phyloP scores from a whole-genome alignment of 2,113 vertebrate genomes.

The Passer montanus region DNA sequence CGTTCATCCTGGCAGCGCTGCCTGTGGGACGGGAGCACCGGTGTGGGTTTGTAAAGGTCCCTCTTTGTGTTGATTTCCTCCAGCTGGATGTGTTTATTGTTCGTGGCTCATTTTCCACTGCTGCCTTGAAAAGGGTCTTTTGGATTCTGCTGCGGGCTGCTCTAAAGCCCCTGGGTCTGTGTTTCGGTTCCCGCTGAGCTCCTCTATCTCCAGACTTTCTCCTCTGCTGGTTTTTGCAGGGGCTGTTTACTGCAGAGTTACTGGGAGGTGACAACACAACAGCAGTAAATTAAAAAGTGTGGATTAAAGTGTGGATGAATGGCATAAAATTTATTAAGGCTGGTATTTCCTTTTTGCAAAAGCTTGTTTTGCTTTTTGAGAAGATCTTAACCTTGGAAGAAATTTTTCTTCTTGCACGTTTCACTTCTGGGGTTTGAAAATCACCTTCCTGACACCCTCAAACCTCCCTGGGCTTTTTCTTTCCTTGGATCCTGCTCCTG shows the following conservation, averaged over 20 bases:
- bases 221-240: background rate
- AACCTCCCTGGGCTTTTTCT: background rate
- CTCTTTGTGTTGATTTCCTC: background rate
- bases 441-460: background rate
- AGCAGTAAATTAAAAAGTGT: background rate
- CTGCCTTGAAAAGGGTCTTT: background rate
- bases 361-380: background rate
- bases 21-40: rapidly evolving
- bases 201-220: background rate
- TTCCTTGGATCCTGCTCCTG: background rate
- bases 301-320: background rate
- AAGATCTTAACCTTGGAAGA: background rate
- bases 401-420: background rate
- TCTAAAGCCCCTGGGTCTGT: background rate
- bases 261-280: background rate
- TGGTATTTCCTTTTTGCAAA: background rate
- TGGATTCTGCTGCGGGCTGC: background rate
- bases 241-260: background rate
- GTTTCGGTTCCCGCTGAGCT: rapidly evolving
- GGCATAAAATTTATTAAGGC: background rate
- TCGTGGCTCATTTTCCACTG: background rate
- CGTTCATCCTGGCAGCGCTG: rapidly evolving
- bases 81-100: background rate
- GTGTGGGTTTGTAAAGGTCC: background rate
- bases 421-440: background rate